Conservation (phyloP, 2,888 invertebrate species). For the Agrypnus murinus region DNA sequence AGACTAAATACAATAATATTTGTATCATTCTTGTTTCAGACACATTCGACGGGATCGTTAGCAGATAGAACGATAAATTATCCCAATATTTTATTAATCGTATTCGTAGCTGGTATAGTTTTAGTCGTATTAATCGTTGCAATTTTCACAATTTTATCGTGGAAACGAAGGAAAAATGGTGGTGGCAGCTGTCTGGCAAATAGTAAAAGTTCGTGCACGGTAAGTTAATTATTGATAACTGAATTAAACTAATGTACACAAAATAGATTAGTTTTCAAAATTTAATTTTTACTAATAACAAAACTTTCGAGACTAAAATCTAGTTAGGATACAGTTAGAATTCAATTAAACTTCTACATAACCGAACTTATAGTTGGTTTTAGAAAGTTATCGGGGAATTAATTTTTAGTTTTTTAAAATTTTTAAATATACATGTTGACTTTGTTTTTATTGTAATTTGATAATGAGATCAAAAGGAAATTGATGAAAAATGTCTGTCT, state of each 20-base stretch:
- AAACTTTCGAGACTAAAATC: too few relatives aligned
- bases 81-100: slow-evolving; percentile 40
- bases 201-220: slow-evolving; percentile 53
- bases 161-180: slow-evolving; percentile 43
- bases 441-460: too few relatives aligned
- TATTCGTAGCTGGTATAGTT: slow-evolving; percentile 23
- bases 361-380: too few relatives aligned
- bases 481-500: too few relatives aligned
- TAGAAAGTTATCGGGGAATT: too few relatives aligned
- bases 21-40: slow-evolving; percentile 37
- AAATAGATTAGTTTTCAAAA: neutral
- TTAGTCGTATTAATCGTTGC: slow-evolving; percentile 32
- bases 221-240: slow-evolving; percentile 42
- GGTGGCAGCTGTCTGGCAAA: slow-evolving; percentile 42
- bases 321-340: too few relatives aligned
- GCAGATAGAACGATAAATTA: slow-evolving; percentile 27
- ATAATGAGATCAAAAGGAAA: too few relatives aligned
- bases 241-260: neutral
- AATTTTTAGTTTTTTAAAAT: too few relatives aligned
- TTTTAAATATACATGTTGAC: too few relatives aligned
- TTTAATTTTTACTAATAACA: neutral
- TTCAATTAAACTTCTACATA: too few relatives aligned
- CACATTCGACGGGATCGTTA: slow-evolving; percentile 37
- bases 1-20: neutral
- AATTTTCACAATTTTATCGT: slow-evolving; percentile 42